Evolutionary conservation across 2,113 vertebrate species (phyloP).

Genomic region (Microcebus lehilahytsara): DNA sequence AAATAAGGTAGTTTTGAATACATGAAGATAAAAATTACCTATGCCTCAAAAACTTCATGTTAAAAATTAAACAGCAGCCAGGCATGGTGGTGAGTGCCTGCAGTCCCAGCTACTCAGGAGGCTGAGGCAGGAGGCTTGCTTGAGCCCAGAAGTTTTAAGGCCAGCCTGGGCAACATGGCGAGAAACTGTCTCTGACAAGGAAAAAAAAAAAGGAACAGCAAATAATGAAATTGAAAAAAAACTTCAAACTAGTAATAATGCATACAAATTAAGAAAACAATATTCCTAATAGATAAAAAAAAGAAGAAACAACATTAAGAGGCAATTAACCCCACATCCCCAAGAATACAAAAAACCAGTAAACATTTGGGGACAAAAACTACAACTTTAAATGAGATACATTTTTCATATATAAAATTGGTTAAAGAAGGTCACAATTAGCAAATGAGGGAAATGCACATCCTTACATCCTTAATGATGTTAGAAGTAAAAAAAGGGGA

Average conservation of each 20-base stretch:
- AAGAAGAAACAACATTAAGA: not conserved
- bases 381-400: not conserved
- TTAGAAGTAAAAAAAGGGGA: not conserved
- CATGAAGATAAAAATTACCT: not conserved
- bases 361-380: not conserved
- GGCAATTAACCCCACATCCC: not conserved
- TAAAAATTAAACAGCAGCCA: not conserved
- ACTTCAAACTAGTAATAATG: not conserved
- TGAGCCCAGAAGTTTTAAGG: not conserved
- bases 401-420: not conserved
- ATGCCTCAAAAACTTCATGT: not conserved
- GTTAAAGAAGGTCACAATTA: not conserved
- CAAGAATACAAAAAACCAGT: not conserved
- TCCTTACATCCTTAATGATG: not conserved
- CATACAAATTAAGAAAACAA: not conserved
- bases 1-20: not conserved
- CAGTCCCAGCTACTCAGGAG: not conserved
- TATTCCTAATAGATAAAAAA: not conserved
- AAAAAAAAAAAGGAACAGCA: not conserved
- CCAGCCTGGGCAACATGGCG: not conserved
- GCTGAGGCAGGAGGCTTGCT: too few relatives aligned
- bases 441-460: not conserved
- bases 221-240: not conserved
- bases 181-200: not conserved
- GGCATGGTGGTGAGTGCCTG: not conserved